These are phyloP conservation scores for Caenorhabditis sp. DNA, from an alignment of 2,888 invertebrate genomes.

Conservation along the genomic window DNA sequence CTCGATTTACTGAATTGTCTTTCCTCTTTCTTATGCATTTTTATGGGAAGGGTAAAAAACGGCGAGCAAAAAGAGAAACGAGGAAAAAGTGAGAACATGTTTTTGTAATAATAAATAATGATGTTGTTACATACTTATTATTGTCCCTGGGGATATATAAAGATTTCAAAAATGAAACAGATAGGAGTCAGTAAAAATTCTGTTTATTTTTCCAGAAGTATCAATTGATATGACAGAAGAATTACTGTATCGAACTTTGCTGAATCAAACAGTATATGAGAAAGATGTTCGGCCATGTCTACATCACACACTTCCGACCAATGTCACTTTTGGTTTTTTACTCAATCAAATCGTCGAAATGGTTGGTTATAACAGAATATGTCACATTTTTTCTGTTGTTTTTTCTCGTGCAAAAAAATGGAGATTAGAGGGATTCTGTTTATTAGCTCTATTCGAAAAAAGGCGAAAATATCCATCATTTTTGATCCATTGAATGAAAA, in stretches of 20 bases:
- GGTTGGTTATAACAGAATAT: conserved; percentile 72
- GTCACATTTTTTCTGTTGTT: background rate
- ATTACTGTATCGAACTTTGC: conserved; percentile 59
- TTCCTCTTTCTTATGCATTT: background rate
- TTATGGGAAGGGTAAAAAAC: background rate
- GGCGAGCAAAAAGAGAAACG: background rate
- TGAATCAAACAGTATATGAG: conserved; percentile 76
- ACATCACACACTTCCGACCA: conserved; percentile 81
- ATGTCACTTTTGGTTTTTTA: conserved; percentile 83
- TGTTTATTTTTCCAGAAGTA: conserved; percentile 40
- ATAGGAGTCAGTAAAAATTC: background rate
- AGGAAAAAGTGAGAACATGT: conserved; percentile 24
- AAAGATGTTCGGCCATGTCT: conserved; percentile 80
- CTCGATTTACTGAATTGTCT: background rate
- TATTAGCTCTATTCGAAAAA: background rate
- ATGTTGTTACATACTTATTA: conserved; percentile 27
- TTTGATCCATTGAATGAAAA: background rate
- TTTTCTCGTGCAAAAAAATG: background rate
- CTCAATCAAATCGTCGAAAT: conserved; percentile 87
- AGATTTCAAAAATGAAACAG: background rate
- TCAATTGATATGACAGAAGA: conserved; percentile 67
- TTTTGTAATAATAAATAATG: conserved; percentile 30
- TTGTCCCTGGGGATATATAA: conserved; percentile 17
- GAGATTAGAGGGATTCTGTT: conserved; percentile 1
- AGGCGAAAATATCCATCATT: background rate